A percentile compares a stretch with the other conserved stretches of the same genome.
Evolutionary conservation across 2,888 invertebrate species (phyloP).

Genomic region (Zhengitettix transpicula): DNA sequence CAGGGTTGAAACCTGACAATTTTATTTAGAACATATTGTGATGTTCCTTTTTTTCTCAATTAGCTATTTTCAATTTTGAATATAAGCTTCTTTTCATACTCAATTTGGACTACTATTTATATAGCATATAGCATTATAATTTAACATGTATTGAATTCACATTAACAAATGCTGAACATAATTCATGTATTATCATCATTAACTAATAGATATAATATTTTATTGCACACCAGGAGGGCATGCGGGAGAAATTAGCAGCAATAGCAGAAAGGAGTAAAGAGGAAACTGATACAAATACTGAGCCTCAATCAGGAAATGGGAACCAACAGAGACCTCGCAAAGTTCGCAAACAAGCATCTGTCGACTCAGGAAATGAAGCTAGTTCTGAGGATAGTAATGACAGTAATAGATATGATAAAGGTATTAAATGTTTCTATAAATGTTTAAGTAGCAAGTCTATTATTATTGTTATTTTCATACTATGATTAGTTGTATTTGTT

Average conservation of each 20-base stretch:
- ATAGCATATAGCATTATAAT: slow-evolving; percentile 3
- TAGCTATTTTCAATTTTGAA: no score
- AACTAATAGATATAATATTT: slow-evolving; percentile 1
- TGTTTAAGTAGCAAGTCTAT: not conserved
- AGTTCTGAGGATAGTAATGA: slow-evolving; percentile 91
- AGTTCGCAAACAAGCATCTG: slow-evolving; percentile 43
- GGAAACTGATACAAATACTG: slow-evolving; percentile 20
- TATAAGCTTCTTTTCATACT: no score
- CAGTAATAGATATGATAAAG: slow-evolving; percentile 48
- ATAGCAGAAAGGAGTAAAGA: slow-evolving; percentile 23
- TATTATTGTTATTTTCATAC: not conserved
- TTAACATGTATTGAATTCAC: not conserved
- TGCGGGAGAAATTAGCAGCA: slow-evolving; percentile 65
- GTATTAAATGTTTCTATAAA: slow-evolving; percentile 3
- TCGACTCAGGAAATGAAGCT: slow-evolving; percentile 83
- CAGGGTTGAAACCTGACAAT: no score
- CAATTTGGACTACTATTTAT: slow-evolving; percentile 1
- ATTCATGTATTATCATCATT: not conserved
- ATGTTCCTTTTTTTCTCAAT: no score
- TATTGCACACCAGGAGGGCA: slow-evolving; percentile 45
- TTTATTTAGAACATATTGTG: no score
- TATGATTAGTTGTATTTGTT: no score
- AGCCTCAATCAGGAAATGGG: slow-evolving; percentile 3
- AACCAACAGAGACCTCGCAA: slow-evolving; percentile 28
- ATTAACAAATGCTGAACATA: no score